Conservation (phyloP, 2,888 invertebrate species). For the Neoascia interrupta region DNA sequence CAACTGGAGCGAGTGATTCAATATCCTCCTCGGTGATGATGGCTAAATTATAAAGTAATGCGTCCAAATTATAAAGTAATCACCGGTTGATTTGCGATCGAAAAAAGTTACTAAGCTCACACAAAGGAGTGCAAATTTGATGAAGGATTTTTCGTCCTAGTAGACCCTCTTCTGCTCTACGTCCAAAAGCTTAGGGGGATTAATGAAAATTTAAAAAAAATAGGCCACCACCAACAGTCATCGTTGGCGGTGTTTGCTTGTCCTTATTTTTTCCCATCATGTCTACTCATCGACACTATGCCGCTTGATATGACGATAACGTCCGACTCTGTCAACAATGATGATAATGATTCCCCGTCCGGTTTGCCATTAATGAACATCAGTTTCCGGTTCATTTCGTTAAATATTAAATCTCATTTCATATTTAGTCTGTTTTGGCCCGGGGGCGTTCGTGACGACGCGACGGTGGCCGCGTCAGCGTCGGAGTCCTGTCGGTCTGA, state of each 20-base stretch:
- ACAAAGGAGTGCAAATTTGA: not conserved
- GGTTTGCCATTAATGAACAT: constrained; percentile 44
- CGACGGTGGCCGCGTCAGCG: not conserved
- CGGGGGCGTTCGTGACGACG: not conserved
- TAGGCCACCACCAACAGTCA: too few species aligned
- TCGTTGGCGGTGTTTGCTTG: not conserved
- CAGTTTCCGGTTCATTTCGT: constrained; percentile 50
- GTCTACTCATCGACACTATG: not conserved
- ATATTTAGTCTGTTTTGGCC: constrained; percentile 8
- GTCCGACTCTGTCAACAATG: not conserved
- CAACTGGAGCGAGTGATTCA: too few species aligned
- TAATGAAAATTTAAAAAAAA: too few species aligned
- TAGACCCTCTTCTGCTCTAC: too few species aligned
- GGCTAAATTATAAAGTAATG: constrained; percentile 22
- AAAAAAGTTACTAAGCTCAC: constrained; percentile 16
- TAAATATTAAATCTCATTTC: constrained; percentile 46
- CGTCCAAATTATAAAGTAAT: constrained; percentile 32
- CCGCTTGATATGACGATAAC: not conserved
- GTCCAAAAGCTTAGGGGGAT: too few species aligned
- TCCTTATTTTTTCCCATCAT: constrained; percentile 17
- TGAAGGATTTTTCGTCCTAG: too few species aligned
- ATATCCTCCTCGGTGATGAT: not conserved
- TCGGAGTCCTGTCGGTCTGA: not conserved
- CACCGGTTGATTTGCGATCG: constrained; percentile 39
- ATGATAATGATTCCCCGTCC: constrained; percentile 29